These are phyloP conservation scores for Sander lucioperca DNA, from an alignment of 2,113 vertebrate genomes.

Conservation along the genomic window DNA sequence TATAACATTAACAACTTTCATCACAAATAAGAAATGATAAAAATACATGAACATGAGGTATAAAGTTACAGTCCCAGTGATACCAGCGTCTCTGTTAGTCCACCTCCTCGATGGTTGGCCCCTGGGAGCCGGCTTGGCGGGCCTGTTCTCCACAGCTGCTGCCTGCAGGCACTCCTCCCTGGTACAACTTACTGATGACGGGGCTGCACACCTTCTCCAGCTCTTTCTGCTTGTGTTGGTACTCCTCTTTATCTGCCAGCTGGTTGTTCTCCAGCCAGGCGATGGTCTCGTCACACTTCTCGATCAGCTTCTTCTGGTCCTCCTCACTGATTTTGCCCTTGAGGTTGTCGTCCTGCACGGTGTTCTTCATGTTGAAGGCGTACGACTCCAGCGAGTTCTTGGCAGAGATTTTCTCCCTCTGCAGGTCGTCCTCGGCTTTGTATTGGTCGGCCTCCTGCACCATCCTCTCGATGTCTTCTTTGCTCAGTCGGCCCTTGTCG, in stretches of 20 bases:
- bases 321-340: slow-evolving; percentile 56
- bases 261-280: slow-evolving; percentile 71
- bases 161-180: slow-evolving; percentile 51
- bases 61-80: neutral
- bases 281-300: slow-evolving; percentile 59
- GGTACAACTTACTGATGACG: slow-evolving; percentile 61
- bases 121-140: slow-evolving; percentile 39
- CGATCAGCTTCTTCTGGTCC: slow-evolving; percentile 53
- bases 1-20: neutral
- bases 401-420: slow-evolving; percentile 60
- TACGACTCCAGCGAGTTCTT: slow-evolving; percentile 73
- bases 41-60: neutral
- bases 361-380: slow-evolving; percentile 66
- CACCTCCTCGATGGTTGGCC: slow-evolving; percentile 66
- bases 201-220: slow-evolving; percentile 63
- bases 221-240: slow-evolving; percentile 63
- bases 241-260: slow-evolving; percentile 69
- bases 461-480: slow-evolving; percentile 74
- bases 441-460: slow-evolving; percentile 66
- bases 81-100: slow-evolving; percentile 50
- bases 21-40: neutral
- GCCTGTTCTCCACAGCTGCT: slow-evolving; percentile 35
- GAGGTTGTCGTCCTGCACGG: slow-evolving; percentile 56
- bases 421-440: slow-evolving; percentile 61
- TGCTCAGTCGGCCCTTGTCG: slow-evolving; percentile 70